These are phyloP conservation scores for Synergus laeviventris DNA, from an alignment of 2,888 invertebrate genomes.

Conservation along the genomic window DNA sequence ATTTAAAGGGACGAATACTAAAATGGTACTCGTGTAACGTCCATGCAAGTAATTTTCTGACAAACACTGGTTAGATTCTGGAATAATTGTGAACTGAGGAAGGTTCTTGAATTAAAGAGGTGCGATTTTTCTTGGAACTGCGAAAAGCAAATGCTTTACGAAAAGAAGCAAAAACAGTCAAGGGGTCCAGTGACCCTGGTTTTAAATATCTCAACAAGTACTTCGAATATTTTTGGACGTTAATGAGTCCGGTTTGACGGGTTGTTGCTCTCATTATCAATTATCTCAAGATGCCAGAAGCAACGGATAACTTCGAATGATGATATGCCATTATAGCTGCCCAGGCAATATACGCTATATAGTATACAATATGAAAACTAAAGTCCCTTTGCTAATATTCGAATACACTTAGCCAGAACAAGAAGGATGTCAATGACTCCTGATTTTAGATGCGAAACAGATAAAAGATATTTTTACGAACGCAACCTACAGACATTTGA, in stretches of 20 bases:
- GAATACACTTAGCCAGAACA: background rate
- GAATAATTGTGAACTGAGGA: background rate
- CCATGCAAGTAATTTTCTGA: no score
- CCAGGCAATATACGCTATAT: background rate
- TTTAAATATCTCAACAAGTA: conserved; percentile 45
- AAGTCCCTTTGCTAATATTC: conserved; percentile 20
- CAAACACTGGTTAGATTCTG: background rate
- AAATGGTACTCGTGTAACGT: background rate
- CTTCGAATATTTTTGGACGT: conserved; percentile 60
- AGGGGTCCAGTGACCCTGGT: conserved; percentile 47
- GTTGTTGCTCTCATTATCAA: conserved; percentile 62
- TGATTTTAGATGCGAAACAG: background rate
- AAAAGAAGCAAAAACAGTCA: background rate
- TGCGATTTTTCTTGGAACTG: conserved; percentile 2
- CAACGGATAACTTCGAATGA: conserved; percentile 34
- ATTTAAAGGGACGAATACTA: background rate
- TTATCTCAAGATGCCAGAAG: conserved; percentile 54
- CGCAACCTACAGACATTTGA: background rate
- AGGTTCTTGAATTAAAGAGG: background rate
- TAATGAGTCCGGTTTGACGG: conserved; percentile 69
- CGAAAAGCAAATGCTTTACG: background rate
- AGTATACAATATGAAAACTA: background rate
- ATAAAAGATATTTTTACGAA: conserved; percentile 14
- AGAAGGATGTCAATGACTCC: conserved; percentile 15
- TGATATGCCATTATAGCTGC: conserved; percentile 8